Evolutionary conservation across 1,140 invertebrate species (phyloP), one percentile per base, ranked within the genome.

Genomic region (Frieseomelitta varia): DNA sequence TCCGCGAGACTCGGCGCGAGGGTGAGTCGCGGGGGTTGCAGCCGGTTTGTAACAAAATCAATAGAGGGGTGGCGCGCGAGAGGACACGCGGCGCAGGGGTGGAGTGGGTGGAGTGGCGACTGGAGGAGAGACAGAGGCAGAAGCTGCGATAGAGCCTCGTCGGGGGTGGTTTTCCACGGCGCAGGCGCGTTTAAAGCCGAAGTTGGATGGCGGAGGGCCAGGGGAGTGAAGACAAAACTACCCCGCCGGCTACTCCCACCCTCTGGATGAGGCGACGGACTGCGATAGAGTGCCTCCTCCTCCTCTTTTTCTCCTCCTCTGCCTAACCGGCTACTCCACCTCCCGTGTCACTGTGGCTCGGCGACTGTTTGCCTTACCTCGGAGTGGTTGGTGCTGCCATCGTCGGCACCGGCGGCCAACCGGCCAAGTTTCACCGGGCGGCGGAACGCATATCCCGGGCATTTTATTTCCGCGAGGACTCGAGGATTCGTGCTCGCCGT

Each of bases 31-130:
- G 88, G 92, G 89, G 89, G 88, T 81, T 74, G 90, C 85, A 84
- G 86, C 84, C 90, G 90, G 92, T 92, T 94, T 94, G 93, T 94
- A 94, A 94, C 94, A 95, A 95, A 95, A 95, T 95, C 94, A 95
- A 95, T 95, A 95, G 94, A 95, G 94, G 94, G 94, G 94, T 94
- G 93, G 93, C 90, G 91, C 92, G 92, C 92, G 91, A 92, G 93
- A 93, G 92, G 92, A 93, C 91, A 90, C 90, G 91, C 90, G 91
- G 88, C 79, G 72, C 74, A 76, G 65, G 63, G 78, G 56, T 61
- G 65, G 65, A 53, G 83, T 76, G 83, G 53, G 83, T 78, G 79
- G 69, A 79, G 76, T 47, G 30, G 71, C 68, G 76, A 8, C 39
- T 82, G 68, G 74, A 76, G 86, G 77, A 75, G 69, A 47, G 84